These are phyloP conservation scores for Brachionus plicatilis DNA, from an alignment of 1,140 invertebrate genomes.

Conservation along the genomic window DNA sequence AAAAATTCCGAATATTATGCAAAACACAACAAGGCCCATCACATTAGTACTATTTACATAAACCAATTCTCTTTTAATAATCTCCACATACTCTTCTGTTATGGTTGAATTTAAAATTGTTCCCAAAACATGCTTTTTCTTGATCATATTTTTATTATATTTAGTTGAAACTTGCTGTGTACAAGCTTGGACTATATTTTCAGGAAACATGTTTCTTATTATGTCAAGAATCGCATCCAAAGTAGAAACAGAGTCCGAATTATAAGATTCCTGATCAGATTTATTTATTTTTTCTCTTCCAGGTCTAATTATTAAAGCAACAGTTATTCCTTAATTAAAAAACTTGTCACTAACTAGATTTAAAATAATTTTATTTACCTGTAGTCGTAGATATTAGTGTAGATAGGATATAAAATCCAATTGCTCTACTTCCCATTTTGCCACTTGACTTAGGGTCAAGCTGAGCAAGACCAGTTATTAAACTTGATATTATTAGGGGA, in stretches of 20 bases:
- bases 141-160: conserved; percentile 15
- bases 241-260: conserved; percentile 42
- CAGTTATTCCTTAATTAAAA: neutral
- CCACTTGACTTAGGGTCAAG: conserved; percentile 53
- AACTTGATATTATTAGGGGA: conserved; percentile 57
- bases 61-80: conserved; percentile 1
- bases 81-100: neutral
- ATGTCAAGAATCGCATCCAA: conserved; percentile 57
- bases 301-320: conserved; percentile 14
- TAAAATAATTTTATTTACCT: neutral
- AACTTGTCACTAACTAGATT: neutral
- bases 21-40: conserved; percentile 57
- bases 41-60: conserved; percentile 35
- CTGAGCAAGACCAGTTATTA: conserved; percentile 53
- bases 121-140: neutral
- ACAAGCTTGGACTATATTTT: conserved; percentile 44
- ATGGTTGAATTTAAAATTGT: neutral
- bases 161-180: conserved; percentile 28
- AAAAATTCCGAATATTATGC: conserved; percentile 59
- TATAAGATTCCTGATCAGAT: too few relatives aligned
- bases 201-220: conserved; percentile 44
- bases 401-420: conserved; percentile 58
- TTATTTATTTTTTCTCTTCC: conserved; percentile 4
- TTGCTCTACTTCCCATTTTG: conserved; percentile 55
- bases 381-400: conserved; percentile 55